Base-by-base conservation (phyloP, 2,888 invertebrate species). In the Monoplex corrugatus region DNA sequence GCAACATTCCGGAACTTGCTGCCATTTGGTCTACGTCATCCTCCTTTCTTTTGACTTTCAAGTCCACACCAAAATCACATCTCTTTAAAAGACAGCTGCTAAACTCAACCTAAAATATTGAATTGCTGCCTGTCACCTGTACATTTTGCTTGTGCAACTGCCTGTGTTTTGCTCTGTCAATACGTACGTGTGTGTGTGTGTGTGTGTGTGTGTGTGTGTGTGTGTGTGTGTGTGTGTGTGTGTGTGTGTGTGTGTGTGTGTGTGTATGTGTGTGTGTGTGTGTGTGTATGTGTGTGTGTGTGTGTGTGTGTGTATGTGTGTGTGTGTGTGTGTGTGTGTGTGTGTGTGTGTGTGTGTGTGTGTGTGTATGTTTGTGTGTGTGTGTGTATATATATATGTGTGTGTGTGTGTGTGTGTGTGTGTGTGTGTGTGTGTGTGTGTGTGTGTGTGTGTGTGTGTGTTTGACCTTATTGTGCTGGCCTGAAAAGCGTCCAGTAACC, bases 121-220 rank as follows among this genome's bases (percentile, higher is more conserved):
- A n/a, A n/a, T n/a, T n/a, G n/a, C n/a, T n/a, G n/a, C n/a, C n/a
- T n/a, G n/a, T n/a, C n/a, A n/a, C n/a, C n/a, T n/a, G n/a, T n/a
- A n/a, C n/a, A n/a, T n/a, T n/a, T n/a, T n/a, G n/a, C n/a, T n/a
- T n/a, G n/a, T n/a, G n/a, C n/a, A n/a, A n/a, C n/a, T n/a, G n/a
- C n/a, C n/a, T n/a, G n/a, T n/a, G n/a, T n/a, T n/a, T n/a, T n/a
- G n/a, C n/a, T n/a, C n/a, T n/a, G n/a, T n/a, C n/a, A 63, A 28
- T 8, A 63, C 2, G 1, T 8, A 2, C 16, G 40, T 72, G 72
- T 72, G 72, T 72, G 35, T 72, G 72, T 72, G 35, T 72, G 72
- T 72, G 35, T 72, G 72, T 72, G 35, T 72, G 35, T 72, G 72
- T 72, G 72, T 72, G 35, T 72, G 72, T 72, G 35, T 72, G 72